Evolutionary conservation across 2,113 vertebrate genomes (phyloP), one percentile per base, ranked within the genome.

Genomic region (Gnathonemus echidnorhynchus): DNA sequence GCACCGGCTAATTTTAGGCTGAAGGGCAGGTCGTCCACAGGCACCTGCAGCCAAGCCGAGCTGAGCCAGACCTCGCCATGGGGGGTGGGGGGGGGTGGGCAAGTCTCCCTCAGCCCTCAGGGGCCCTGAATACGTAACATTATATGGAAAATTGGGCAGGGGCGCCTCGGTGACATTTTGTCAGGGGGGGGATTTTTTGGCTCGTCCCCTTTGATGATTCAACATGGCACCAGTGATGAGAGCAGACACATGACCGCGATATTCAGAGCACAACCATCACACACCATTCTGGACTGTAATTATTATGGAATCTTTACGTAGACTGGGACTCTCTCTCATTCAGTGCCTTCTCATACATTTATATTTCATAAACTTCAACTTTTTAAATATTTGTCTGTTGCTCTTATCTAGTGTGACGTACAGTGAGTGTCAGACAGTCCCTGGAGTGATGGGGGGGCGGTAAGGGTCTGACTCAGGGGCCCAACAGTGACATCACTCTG

Each of bases 1-100:
- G 70, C 49, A 90, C 80, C 17, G 49, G 52, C 66, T 90, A 88
- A 90, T 90, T 80, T 90, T 88, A 90, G 89, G 86, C 31, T 19
- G 58, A 87, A 62, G 58, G 62, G 58, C 89, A 21, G 83, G 39
- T 35, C 48, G n/a, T 74, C 85, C 46, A 74, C 48, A 24, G 3
- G 0, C 21, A 49, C 2, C 24, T 10, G 31, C 31, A 88, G 80
- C 19, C 83, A 24, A 2, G 3, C 42, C 42, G 19, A 10, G 19
- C 39, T 1, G 17, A 8, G 35, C 31, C 80, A 84, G 31, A 46
- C 17, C 15, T 9, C 42, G 8, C 7, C 83, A 24, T n/a, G 39
- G 39, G 83, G 0, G 80, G 80, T n/a, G 80, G 0, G 15, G 31
- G 13, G 27, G 15, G 77, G 11, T 0, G 31, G 39, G 31, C 27